Evolutionary conservation across 2,888 invertebrate genomes (phyloP).

Genomic region (Eristalinus sepulchralis): DNA sequence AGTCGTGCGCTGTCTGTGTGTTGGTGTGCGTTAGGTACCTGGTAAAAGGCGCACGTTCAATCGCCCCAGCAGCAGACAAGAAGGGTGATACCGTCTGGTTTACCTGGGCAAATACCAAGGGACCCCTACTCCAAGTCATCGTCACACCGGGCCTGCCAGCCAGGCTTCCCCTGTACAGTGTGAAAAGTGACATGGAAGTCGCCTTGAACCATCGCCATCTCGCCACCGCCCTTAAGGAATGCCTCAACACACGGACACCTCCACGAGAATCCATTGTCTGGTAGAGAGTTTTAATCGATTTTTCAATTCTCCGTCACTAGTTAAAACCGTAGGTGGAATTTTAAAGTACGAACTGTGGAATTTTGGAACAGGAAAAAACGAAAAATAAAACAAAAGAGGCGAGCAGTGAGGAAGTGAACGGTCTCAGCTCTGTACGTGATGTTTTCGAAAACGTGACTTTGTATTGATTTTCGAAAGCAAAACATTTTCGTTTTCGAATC

Average conservation of each 20-base stretch:
- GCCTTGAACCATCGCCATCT: constrained; percentile 55
- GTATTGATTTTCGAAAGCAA: constrained; percentile 78
- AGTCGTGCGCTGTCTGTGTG: background rate
- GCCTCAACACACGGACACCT: constrained; percentile 16
- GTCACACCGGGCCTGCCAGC: background rate
- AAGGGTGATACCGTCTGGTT: constrained; percentile 44
- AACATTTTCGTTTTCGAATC: constrained; percentile 67
- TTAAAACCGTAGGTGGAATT: constrained; percentile 22
- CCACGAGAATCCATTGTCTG: constrained; percentile 47
- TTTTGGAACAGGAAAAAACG: constrained; percentile 25
- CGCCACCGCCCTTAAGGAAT: constrained; percentile 34
- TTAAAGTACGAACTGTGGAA: constrained; percentile 43
- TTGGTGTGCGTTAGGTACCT: constrained; percentile 18
- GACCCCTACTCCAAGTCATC: background rate
- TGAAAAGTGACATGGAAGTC: constrained; percentile 42
- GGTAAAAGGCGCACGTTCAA: constrained; percentile 32
- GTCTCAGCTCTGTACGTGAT: constrained; percentile 76
- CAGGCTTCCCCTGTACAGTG: constrained; percentile 7
- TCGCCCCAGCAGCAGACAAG: constrained; percentile 8
- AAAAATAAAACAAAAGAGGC: constrained; percentile 4
- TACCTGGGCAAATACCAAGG: constrained; percentile 16
- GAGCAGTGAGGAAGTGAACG: constrained; percentile 16
- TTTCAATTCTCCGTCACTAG: constrained; percentile 13
- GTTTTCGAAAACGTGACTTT: constrained; percentile 80
- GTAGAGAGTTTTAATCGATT: constrained; percentile 50